Evolutionary conservation across 2,797 vertebrate genomes (phyloP).

Genomic region (Eremophila alpestris): DNA sequence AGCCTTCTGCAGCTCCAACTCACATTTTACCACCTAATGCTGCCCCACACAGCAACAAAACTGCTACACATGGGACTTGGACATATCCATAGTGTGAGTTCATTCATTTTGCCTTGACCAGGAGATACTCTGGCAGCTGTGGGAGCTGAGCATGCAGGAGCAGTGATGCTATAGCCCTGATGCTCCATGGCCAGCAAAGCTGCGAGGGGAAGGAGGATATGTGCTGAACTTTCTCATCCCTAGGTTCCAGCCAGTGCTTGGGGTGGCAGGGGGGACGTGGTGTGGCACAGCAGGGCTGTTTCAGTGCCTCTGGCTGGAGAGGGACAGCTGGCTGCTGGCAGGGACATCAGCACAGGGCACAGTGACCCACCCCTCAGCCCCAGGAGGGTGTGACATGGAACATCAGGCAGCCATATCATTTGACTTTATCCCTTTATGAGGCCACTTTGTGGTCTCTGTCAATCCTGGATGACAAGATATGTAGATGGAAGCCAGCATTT

Average conservation of each 20-base stretch:
- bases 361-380: not conserved
- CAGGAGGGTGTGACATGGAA: rapidly evolving
- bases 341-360: not conserved
- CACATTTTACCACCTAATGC: not conserved
- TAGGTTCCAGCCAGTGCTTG: rapidly evolving
- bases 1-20: not conserved
- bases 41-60: not conserved
- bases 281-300: not conserved
- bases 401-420: not conserved
- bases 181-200: not conserved
- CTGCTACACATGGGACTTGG: not conserved
- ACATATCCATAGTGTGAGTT: not conserved
- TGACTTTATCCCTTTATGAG: conserved; percentile 14
- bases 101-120: rapidly evolving
- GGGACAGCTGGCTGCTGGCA: not conserved
- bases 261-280: not conserved
- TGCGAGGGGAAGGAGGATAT: not conserved
- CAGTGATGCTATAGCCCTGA: not conserved
- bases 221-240: rapidly evolving
- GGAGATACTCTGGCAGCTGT: not conserved
- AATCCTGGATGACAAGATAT: conserved; percentile 29
- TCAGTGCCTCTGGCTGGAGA: not conserved
- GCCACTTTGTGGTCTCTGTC: conserved; percentile 16
- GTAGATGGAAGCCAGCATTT: conserved; percentile 53
- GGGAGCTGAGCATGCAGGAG: not conserved